Base-by-base conservation (phyloP, 2,113 vertebrate genomes). In the Macquaria australasica region DNA sequence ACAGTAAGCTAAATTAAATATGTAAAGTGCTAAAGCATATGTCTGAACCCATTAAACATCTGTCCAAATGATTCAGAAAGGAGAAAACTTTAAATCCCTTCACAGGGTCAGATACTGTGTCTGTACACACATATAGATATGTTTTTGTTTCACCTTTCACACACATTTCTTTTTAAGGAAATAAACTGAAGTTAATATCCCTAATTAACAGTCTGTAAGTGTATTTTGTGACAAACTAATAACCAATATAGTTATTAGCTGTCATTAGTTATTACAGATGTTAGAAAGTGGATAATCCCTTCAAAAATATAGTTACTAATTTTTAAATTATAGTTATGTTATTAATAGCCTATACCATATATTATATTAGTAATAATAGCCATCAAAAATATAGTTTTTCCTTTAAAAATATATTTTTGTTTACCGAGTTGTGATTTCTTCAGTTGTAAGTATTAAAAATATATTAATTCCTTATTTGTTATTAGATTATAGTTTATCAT, bases 181-280 rank as follows among this genome's bases (percentile, higher is more conserved):
- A 73, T 73, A 73, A 73, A 73, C n/a, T 59, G 12, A 45, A 73
- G n/a, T 28, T 59, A 59, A 45, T 28, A 7, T 59, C 16, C 8
- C 15, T 4, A 28, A 74, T 60, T 14, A 64, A 64, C 28, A 34
- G 3, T 37, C 16, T 37, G 15, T 62, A 5, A 1, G 37, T 14
- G 10, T 15, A n/a, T 43, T 66, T 3, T 67, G 64, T 67, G 39
- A 15, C 23, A 64, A n/a, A 41, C 34, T 62, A 16, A 15, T 59
- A 12, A 25, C 23, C n/a, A 25, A 15, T 14, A 48, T 15, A 48
- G 15, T 50, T 5, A n/a, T n/a, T 11, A 11, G 9, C 10, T 25
- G 1, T 62, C 34, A 23, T 64, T 14, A 34, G 6, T 18, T 34
- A 62, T 37, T 34, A 62, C 3, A 9, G 28, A 12, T 31, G 25